phyloP scores from a whole-genome alignment of 2,888 invertebrate species.

The Schrankia costaestrigalis region DNA sequence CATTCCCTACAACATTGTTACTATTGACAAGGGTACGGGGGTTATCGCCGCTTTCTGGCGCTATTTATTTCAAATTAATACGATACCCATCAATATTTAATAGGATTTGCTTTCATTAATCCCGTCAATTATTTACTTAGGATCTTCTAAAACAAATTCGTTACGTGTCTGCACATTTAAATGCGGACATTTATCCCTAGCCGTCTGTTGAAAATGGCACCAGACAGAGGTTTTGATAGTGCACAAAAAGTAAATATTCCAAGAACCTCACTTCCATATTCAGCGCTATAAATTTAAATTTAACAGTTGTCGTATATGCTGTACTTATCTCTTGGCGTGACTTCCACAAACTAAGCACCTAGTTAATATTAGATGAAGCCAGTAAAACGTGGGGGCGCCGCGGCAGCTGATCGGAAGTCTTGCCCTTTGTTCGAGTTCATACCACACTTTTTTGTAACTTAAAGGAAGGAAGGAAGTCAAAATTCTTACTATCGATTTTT shows the following conservation, averaged over 20 bases:
- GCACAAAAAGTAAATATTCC: too few species aligned
- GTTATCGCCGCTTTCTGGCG: conserved; percentile 38
- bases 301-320: conserved; percentile 25
- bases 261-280: too few species aligned
- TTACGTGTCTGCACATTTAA: too few species aligned
- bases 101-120: conserved; percentile 30
- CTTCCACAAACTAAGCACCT: conserved; percentile 38
- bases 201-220: too few species aligned
- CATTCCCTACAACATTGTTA: conserved; percentile 34
- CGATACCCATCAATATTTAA: conserved; percentile 35
- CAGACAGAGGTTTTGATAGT: too few species aligned
- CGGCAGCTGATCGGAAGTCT: conserved; percentile 80
- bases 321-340: conserved; percentile 40
- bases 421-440: conserved; percentile 72
- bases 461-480: conserved; percentile 64
- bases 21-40: conserved; percentile 48
- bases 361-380: conserved; percentile 75
- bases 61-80: conserved; percentile 40
- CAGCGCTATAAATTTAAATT: conserved; percentile 19
- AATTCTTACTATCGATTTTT: conserved; percentile 33
- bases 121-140: conserved; percentile 20
- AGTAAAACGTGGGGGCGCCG: conserved; percentile 65
- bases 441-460: conserved; percentile 58
- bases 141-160: conserved; percentile 4
- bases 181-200: too few species aligned